Conservation (phyloP, 2,113 vertebrate species). For the Nothocercus nigrocapillus region DNA sequence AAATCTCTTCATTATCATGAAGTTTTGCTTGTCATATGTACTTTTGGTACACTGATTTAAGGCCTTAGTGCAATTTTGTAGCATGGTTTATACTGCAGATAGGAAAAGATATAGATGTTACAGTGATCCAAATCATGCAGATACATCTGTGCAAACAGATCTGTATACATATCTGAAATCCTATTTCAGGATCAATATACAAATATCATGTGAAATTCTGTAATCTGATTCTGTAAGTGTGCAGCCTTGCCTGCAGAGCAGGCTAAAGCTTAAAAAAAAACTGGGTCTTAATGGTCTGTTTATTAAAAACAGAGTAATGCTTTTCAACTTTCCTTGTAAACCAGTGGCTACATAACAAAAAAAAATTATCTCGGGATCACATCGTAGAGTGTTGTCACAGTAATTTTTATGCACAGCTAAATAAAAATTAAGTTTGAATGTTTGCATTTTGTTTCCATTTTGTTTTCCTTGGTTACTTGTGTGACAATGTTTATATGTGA, state of each 20-base stretch:
- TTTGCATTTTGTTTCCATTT: background rate
- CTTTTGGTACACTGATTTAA: background rate
- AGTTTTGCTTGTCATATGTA: background rate
- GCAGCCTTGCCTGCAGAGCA: slow-evolving; percentile 9
- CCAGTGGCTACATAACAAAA: background rate
- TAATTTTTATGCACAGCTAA: slow-evolving; percentile 25
- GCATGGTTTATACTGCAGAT: background rate
- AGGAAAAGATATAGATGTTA: background rate
- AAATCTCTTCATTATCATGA: background rate
- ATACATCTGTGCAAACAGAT: background rate
- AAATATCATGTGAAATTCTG: background rate
- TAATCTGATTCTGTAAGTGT: background rate
- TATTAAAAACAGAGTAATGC: background rate
- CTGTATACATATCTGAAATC: background rate
- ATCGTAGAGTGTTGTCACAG: background rate
- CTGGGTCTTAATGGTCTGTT: background rate
- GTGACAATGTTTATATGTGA: background rate
- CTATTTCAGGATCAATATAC: background rate
- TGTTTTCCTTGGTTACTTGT: background rate
- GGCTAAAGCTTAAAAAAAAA: background rate
- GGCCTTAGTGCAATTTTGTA: background rate
- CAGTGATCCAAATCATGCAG: background rate
- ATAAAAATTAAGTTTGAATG: slow-evolving; percentile 41
- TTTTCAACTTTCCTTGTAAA: background rate
- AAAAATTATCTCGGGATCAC: background rate